phyloP scores from a whole-genome alignment of 2,797 vertebrate species.

The Myripristis murdjan region DNA sequence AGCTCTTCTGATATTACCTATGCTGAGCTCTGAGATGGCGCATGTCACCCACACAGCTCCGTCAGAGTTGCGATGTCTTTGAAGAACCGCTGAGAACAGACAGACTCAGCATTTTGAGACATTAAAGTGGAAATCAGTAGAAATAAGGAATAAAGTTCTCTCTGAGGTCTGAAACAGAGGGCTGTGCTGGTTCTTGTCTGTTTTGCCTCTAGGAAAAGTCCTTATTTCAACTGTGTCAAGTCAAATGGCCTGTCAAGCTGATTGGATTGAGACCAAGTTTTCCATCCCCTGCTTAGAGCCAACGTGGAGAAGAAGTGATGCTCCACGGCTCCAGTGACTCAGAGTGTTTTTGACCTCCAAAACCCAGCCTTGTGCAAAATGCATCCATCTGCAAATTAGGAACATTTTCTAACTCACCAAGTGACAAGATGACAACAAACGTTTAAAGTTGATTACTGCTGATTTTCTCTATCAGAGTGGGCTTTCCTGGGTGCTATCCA shows the following conservation, averaged over 20 bases:
- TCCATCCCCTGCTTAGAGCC: slow-evolving; percentile 25
- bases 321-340: slow-evolving; percentile 20
- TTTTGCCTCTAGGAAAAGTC: slow-evolving; percentile 40
- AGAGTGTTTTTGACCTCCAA: slow-evolving; percentile 13
- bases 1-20: slow-evolving; percentile 59
- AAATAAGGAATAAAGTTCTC: slow-evolving; percentile 37
- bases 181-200: slow-evolving; percentile 16
- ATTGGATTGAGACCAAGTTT: slow-evolving; percentile 44
- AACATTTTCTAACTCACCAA: slow-evolving; percentile 22
- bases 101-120: slow-evolving; percentile 55
- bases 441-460: background rate
- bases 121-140: slow-evolving; percentile 45
- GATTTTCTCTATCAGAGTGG: background rate
- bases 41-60: slow-evolving; percentile 43
- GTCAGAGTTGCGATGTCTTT: slow-evolving; percentile 41
- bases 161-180: slow-evolving; percentile 45
- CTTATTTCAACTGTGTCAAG: slow-evolving; percentile 36
- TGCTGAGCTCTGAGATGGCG: slow-evolving; percentile 37
- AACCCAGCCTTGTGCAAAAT: slow-evolving; percentile 23
- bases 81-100: slow-evolving; percentile 42
- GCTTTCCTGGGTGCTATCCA: slow-evolving; percentile 34
- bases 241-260: slow-evolving; percentile 33
- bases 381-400: slow-evolving; percentile 21
- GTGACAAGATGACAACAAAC: background rate
- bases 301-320: slow-evolving; percentile 17